Evolutionary conservation across 2,888 invertebrate genomes (phyloP).

Genomic region (Chrysina gloriosa): DNA sequence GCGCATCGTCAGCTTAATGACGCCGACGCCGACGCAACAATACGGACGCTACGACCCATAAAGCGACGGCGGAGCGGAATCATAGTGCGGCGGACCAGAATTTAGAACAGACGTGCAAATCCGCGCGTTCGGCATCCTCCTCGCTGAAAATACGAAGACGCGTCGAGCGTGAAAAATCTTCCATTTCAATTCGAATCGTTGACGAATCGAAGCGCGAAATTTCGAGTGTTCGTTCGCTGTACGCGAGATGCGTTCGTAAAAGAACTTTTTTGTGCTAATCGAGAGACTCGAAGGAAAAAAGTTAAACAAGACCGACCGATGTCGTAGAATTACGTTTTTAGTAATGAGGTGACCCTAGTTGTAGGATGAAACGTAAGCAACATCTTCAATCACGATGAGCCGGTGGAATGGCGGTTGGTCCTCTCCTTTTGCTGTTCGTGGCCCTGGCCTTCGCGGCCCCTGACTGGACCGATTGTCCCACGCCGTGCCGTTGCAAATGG

Average conservation of each 20-base stretch:
- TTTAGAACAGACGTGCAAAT: slow-evolving; percentile 55
- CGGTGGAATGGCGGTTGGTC: slow-evolving; percentile 61
- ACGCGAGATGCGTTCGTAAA: not conserved
- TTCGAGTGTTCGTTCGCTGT: not conserved
- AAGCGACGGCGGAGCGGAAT: slow-evolving; percentile 63
- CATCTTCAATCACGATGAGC: slow-evolving; percentile 57
- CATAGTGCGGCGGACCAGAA: slow-evolving; percentile 65
- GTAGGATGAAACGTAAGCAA: slow-evolving; percentile 45
- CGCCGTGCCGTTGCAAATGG: slow-evolving; percentile 92
- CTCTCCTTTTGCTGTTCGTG: slow-evolving; percentile 60
- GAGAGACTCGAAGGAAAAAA: too few species aligned
- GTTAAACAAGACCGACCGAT: not conserved
- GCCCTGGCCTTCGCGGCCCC: slow-evolving; percentile 69
- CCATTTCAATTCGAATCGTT: too few species aligned
- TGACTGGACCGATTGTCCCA: slow-evolving; percentile 91
- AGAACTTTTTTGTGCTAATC: slow-evolving; percentile 6
- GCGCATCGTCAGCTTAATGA: slow-evolving; percentile 61
- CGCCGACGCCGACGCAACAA: slow-evolving; percentile 64
- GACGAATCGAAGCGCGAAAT: not conserved
- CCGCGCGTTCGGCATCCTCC: not conserved
- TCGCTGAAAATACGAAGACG: slow-evolving; percentile 35
- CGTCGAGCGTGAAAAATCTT: too few species aligned
- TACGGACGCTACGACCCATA: slow-evolving; percentile 63
- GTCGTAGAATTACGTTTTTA: slow-evolving; percentile 41
- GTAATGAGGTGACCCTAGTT: not conserved